phyloP scores from a whole-genome alignment of 64 coral and sea anemone genomes.

The Pocillopora verrucosa region DNA sequence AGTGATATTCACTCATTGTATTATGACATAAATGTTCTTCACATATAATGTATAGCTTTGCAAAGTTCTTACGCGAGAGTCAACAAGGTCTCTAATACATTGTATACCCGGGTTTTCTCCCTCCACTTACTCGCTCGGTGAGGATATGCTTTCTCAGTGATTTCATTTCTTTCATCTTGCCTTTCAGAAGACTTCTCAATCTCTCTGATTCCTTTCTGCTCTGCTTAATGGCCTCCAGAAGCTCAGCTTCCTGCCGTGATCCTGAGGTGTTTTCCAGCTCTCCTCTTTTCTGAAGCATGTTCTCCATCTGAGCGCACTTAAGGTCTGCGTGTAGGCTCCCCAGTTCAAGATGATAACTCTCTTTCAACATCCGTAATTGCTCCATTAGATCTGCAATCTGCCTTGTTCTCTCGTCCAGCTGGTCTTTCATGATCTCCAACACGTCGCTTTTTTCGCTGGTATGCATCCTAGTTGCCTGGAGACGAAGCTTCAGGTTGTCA shows the following conservation, averaged over 20 bases:
- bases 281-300: constrained; percentile 56
- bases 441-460: constrained; percentile 68
- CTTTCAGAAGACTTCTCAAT: constrained; percentile 59
- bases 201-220: constrained; percentile 79
- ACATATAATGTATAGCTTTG: no score
- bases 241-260: constrained; percentile 57
- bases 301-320: constrained; percentile 88
- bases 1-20: no score
- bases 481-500: constrained; percentile 72
- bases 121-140: constrained; percentile 29
- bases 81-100: neutral
- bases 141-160: constrained; percentile 64
- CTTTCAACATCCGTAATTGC: constrained; percentile 79
- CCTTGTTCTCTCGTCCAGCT: constrained; percentile 65
- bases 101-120: constrained; percentile 8
- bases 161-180: constrained; percentile 90
- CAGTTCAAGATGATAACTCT: constrained; percentile 84
- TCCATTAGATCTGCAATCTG: constrained; percentile 83
- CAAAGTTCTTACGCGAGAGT: neutral
- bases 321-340: constrained; percentile 82
- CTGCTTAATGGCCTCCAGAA: constrained; percentile 78
- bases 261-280: neutral
- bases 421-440: constrained; percentile 77
- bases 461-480: constrained; percentile 72
- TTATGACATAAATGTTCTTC: no score